Conservation (phyloP, 2,797 vertebrate genomes). For the Tachyglossus aculeatus region DNA sequence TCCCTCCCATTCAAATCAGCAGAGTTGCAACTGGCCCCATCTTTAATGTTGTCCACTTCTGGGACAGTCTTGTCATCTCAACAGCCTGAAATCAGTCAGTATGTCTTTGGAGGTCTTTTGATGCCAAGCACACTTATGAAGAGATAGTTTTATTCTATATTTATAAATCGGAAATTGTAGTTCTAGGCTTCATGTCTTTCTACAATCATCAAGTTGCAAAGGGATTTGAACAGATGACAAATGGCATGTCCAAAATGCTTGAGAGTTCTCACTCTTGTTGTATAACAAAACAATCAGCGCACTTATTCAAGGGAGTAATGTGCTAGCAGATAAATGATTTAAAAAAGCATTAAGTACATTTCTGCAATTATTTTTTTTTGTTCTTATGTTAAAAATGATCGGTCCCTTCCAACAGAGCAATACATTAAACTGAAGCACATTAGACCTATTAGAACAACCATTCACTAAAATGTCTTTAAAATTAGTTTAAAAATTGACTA, state of each 20-base stretch:
- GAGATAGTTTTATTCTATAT: no score
- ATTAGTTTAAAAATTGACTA: constrained; percentile 73
- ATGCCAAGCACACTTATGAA: no score
- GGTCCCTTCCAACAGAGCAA: constrained; percentile 43
- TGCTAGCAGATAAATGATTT: not conserved
- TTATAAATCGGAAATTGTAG: no score
- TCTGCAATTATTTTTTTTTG: constrained; percentile 18
- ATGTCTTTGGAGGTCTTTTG: no score
- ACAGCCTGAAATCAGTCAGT: no score
- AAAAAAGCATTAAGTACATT: constrained; percentile 3
- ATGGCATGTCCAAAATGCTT: not conserved
- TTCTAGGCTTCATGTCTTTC: no score
- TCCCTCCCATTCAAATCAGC: no score
- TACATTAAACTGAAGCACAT: constrained; percentile 55
- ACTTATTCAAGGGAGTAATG: not conserved
- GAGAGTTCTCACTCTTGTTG: not conserved
- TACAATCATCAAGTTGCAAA: no score
- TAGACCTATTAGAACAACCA: constrained; percentile 51
- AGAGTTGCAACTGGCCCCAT: no score
- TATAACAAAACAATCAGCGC: not conserved
- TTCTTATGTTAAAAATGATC: constrained; percentile 50
- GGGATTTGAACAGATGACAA: no score
- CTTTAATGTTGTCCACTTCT: no score
- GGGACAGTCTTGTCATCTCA: no score
- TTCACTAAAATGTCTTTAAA: constrained; percentile 63